Conservation (phyloP, 2,888 invertebrate species). For the Helleia helle region DNA sequence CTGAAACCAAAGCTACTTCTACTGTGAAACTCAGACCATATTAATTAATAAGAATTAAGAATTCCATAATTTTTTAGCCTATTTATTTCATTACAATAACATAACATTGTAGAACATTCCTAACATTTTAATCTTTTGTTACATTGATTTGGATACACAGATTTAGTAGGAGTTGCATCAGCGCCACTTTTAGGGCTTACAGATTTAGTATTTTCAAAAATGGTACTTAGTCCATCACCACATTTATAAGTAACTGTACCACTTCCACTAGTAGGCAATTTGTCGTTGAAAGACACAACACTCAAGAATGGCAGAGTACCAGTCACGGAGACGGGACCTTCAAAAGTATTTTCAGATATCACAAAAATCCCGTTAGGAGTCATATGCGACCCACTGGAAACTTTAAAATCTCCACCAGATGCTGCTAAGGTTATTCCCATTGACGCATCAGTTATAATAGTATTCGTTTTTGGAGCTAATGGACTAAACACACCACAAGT, state of each 20-base stretch:
- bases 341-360: slow-evolving; percentile 22
- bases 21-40: too few species aligned
- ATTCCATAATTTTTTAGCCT: too few species aligned
- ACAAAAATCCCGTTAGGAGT: slow-evolving; percentile 8
- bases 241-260: slow-evolving; percentile 1
- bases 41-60: too few species aligned
- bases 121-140: too few species aligned
- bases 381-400: not conserved
- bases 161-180: too few species aligned
- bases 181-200: not conserved
- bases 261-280: not conserved
- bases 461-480: not conserved
- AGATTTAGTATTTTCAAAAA: not conserved
- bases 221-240: not conserved
- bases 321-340: not conserved
- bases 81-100: too few species aligned
- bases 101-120: too few species aligned
- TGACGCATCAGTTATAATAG: not conserved
- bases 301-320: slow-evolving; percentile 1
- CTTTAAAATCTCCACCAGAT: not conserved
- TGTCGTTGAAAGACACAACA: not conserved
- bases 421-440: not conserved
- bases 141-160: too few species aligned
- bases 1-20: too few species aligned
- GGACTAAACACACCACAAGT: not conserved